Evolutionary conservation across 2,888 invertebrate species (phyloP).

Genomic region (Balanococcus diminutus): DNA sequence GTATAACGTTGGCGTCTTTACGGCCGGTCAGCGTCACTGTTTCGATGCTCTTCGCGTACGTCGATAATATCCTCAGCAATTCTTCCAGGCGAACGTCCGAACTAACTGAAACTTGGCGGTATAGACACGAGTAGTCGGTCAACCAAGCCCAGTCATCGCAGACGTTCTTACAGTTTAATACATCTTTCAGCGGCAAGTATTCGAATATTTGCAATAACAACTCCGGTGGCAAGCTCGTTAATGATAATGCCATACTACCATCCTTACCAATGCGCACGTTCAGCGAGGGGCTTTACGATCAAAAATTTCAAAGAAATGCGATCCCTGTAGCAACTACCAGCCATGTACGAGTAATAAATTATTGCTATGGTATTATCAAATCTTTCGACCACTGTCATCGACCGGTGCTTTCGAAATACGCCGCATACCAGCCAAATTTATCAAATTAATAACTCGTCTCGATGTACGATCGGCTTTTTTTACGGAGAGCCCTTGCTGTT

Average conservation of each 20-base stretch:
- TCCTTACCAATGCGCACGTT: slow-evolving; percentile 21
- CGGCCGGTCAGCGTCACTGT: slow-evolving; percentile 7
- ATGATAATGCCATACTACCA: slow-evolving; percentile 45
- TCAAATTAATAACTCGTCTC: too few species aligned
- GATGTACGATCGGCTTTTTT: too few species aligned
- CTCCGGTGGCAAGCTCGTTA: slow-evolving; percentile 42
- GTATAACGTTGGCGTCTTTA: slow-evolving; percentile 19
- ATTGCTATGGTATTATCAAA: slow-evolving; percentile 1
- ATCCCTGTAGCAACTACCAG: neutral
- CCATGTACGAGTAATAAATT: neutral
- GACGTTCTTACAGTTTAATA: neutral
- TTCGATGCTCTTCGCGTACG: slow-evolving; percentile 31
- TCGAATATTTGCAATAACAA: slow-evolving; percentile 42
- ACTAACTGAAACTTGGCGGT: neutral
- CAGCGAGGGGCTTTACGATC: neutral
- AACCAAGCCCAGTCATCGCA: slow-evolving; percentile 26
- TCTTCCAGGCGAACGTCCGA: slow-evolving; percentile 32
- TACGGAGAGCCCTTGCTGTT: too few species aligned
- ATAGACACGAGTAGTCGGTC: neutral
- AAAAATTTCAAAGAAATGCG: neutral
- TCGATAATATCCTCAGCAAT: neutral
- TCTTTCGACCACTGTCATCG: neutral
- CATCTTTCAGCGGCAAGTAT: slow-evolving; percentile 35
- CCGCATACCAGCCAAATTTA: too few species aligned
- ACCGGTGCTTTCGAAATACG: too few species aligned